Evolutionary conservation across 2,888 invertebrate species (phyloP), one percentile per base, ranked within the genome.

Genomic region (Xestia xanthographa): DNA sequence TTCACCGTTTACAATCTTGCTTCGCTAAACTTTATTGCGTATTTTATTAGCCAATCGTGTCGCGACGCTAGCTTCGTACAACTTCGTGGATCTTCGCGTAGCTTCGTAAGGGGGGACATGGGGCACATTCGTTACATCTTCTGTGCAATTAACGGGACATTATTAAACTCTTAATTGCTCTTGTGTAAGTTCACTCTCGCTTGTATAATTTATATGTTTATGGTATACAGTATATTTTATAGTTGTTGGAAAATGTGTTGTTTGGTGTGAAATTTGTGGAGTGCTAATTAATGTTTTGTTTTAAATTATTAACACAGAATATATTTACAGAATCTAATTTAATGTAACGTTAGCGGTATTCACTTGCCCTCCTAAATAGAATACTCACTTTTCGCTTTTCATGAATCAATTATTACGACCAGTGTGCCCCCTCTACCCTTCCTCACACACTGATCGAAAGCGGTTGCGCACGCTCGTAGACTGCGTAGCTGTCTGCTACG

Each of bases 131-230:
- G 89, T 92, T 92, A 92, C 91, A 81, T 88, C 91, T 90, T 89
- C 90, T 87, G 84, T 89, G 89, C 92, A 93, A 94, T 94, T 93
- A 94, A 92, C 90, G 88, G 86, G 87, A 86, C 90, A 90, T 91
- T 92, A 92, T 92, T 91, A 89, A 87, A 86, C 84, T 83, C 90
- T 87, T 93, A 93, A 93, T 91, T 92, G 92, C 86, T 88, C 89
- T 92, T 92, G 92, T 92, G 93, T 88, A 92, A 93, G 90, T 92
- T 90, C 87, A 90, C 90, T 91, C 89, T 90, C 86, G 75, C 88
- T 90, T 84, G 77, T 84, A 88, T 91, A 87, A 92, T 91, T 92
- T 90, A 91, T 85, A 86, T 86, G 80, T 86, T 82, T 84, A 86
- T 86, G 38, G 75, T 77, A 73, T 66, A 80, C 48, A 38, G 66